Evolutionary conservation across 2,113 vertebrate species (phyloP), one percentile per base, ranked within the genome.

Genomic region (Vicugna pacos): DNA sequence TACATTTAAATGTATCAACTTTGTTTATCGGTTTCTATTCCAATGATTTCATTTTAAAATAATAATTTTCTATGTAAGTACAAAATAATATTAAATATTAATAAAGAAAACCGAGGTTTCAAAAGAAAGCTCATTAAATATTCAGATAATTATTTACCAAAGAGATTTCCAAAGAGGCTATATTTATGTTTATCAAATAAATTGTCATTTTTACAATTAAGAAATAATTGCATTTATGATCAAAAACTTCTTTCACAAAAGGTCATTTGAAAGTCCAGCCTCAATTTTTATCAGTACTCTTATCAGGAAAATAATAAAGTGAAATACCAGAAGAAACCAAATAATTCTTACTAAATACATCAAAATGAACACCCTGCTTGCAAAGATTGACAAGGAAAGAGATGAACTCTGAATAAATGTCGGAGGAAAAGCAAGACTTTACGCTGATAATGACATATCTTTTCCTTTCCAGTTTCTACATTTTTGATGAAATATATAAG

Each of bases 121-220:
- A 60, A 89, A 50, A 80, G 12, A 65, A 93, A 93, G 16, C 24
- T 94, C 90, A 93, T 87, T 65, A 89, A 96, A 81, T 87, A 95
- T 65, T 90, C 35, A 93, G 32, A 38, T 17, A 46, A 94, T 24
- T 65, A 26, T 91, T 77, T 86, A 93, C 72, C 60, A 83, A 77
- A 32, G 38, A 26, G 56, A 65, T 76, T 88, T 81, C 93, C 58
- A 96, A 93, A 89, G 81, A 26, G 88, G 16, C 30, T 95, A 72
- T 54, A 86, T 92, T 69, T 72, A 77, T 62, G 54, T 69, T 91
- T 98, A 91, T 64, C 82, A 98, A 96, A 94, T 79, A 96, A 95
- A 30, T 13, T 69, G 16, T 38, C 35, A 89, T 82, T 94, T 35
- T 93, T 72, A 89, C 32, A 84, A 87, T 50, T 60, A 95, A 26